Conservation (phyloP, 92 coral and sea anemone species). For the Actinernus sp. region DNA sequence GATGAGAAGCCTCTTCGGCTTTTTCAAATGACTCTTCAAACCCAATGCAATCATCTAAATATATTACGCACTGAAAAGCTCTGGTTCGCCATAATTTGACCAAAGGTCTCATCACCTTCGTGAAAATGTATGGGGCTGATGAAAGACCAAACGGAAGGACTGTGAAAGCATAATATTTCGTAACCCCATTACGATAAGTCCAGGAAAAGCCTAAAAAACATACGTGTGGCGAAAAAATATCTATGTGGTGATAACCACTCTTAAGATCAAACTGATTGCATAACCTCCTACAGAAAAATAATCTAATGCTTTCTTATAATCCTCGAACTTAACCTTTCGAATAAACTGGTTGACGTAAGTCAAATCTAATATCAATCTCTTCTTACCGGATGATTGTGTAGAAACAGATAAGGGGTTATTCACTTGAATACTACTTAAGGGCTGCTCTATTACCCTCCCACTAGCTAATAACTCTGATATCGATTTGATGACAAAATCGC, state of each 20-base stretch:
- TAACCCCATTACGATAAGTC: constrained; percentile 29
- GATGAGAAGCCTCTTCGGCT: too few relatives aligned
- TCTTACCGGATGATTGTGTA: constrained; percentile 20
- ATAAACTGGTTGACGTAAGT: constrained; percentile 31
- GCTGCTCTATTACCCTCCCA: constrained; percentile 14
- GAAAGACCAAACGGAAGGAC: too few relatives aligned
- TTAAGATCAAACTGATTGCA: too few relatives aligned
- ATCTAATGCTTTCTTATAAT: constrained; percentile 20
- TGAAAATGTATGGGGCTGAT: too few relatives aligned
- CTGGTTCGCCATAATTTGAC: too few relatives aligned
- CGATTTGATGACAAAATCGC: constrained; percentile 27
- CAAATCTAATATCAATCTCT: constrained; percentile 35
- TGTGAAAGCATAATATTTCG: constrained; percentile 33
- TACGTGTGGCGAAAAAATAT: constrained; percentile 24
- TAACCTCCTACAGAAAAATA: constrained; percentile 18
- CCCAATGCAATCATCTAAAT: too few relatives aligned
- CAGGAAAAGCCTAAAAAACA: constrained; percentile 40
- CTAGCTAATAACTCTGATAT: constrained; percentile 18
- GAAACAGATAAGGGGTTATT: constrained; percentile 43
- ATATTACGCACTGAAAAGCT: too few relatives aligned
- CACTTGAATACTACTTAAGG: constrained; percentile 2
- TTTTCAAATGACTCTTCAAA: too few relatives aligned
- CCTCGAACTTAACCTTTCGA: constrained; percentile 36
- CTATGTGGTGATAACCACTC: too few relatives aligned
- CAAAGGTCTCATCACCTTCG: too few relatives aligned